Base-by-base conservation (phyloP, 1,140 invertebrate genomes). In the Drosophila sulfurigaster region DNA sequence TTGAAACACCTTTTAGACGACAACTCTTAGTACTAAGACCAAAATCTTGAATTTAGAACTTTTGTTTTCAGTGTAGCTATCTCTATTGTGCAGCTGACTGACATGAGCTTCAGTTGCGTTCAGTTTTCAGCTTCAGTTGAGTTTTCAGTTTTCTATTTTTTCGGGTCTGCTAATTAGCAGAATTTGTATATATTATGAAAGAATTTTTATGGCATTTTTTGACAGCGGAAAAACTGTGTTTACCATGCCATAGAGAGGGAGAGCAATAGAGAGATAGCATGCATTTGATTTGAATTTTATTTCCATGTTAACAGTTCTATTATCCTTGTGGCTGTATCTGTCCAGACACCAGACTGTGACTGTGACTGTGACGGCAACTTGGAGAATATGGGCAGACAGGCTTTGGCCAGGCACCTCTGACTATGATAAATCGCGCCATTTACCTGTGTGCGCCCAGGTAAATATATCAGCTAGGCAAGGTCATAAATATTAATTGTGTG, bases 401-500 rank as follows among this genome's bases (percentile, higher is more conserved):
- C 73, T 25, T 25, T 25, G 20, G 20, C 20, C 38, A 52, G 43
- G 30, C 41, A 43, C 11, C 62, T 45, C 15, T 64, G 63, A 65
- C 75, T 67, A 85, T 89, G 85, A 89, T 89, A 89, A 89, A 89
- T 89, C 81, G 85, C 81, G 75, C 68, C 78, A 89, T 89, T 89
- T 89, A 89, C 75, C 71, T 81, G 85, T 89, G 85, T 89, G 85
- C 86, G 81, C 85, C 85, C 78, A 80, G 86, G 81, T 81, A 89
- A 80, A 89, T 89, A 89, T 89, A 90, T 89, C 85, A 89, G 85
- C 71, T 67, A 68, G 68, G 86, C 81, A 89, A 89, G 85, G 85
- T 89, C 85, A 89, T 89, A 89, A 89, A 89, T 89, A 89, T 89
- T 89, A 89, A 89, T 89, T 89, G 85, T 85, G 78, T 88, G 76